Conservation (phyloP, 2,113 vertebrate species). For the Recurvirostra avosetta region DNA sequence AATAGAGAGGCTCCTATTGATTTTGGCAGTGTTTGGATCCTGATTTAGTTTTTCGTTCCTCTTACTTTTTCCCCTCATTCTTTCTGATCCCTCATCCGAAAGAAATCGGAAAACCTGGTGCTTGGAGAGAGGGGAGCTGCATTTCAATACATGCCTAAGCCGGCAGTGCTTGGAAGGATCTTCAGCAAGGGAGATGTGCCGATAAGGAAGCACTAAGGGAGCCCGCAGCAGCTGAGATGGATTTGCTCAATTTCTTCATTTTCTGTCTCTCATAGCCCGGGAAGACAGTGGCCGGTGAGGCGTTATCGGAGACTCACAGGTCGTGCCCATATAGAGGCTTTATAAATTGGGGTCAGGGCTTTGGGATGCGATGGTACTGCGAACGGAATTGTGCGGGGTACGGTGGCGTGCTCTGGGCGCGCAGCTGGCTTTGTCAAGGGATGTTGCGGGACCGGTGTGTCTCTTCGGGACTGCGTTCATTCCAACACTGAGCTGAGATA, state of each 20-base stretch:
- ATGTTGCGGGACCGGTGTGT: background rate
- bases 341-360: background rate
- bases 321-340: background rate
- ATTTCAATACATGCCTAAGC: background rate
- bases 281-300: background rate
- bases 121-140: background rate
- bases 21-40: background rate
- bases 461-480: background rate
- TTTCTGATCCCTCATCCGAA: background rate
- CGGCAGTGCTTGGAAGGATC: background rate
- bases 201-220: background rate
- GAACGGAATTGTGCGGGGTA: rapidly evolving
- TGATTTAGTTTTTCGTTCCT: background rate
- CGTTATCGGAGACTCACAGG: rapidly evolving
- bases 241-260: background rate
- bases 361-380: background rate
- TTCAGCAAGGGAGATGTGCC: background rate
- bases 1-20: background rate
- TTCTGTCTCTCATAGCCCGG: background rate
- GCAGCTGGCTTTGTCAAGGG: background rate
- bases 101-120: rapidly evolving
- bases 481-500: background rate
- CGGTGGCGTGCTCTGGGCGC: rapidly evolving
- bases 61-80: background rate
- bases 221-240: background rate